Percentiles rank a stretch among this genome's conserved stretches.
phyloP scores from a whole-genome alignment of 1,140 invertebrate species.

The Laupala kohalensis region DNA sequence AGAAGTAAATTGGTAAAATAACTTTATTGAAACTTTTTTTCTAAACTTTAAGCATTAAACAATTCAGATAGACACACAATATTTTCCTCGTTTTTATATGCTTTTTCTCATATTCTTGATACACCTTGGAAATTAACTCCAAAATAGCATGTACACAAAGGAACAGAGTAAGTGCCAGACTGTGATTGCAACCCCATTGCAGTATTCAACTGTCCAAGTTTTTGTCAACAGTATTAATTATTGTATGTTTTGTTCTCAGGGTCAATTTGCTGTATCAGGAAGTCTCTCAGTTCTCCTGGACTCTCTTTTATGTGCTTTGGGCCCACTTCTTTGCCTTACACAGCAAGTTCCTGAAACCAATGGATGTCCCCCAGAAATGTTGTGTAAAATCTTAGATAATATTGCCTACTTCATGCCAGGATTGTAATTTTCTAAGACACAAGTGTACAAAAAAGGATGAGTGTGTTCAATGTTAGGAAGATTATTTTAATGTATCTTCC shows the following conservation, averaged over 20 bases:
- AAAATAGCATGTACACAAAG: no score
- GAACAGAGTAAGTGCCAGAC: no score
- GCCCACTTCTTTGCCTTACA: slow-evolving; percentile 76
- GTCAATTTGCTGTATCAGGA: slow-evolving; percentile 86
- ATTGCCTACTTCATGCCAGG: slow-evolving; percentile 96
- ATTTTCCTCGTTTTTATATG: no score
- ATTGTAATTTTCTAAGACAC: slow-evolving; percentile 38
- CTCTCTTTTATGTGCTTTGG: slow-evolving; percentile 83
- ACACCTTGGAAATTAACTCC: no score
- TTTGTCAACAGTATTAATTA: not conserved
- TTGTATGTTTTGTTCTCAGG: slow-evolving; percentile 36
- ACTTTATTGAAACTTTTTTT: no score
- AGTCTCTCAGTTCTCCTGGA: slow-evolving; percentile 89
- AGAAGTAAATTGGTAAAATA: no score
- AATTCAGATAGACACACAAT: no score
- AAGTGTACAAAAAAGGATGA: not conserved
- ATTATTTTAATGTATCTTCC: not conserved
- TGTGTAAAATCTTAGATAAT: slow-evolving; percentile 76
- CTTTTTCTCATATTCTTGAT: no score
- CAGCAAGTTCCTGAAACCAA: slow-evolving; percentile 65
- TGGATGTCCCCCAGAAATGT: slow-evolving; percentile 51
- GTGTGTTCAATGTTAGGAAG: no score
- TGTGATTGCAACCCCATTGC: no score
- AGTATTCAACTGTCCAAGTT: not conserved
- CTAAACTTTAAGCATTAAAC: no score